Percentiles rank a stretch among this genome's conserved stretches.
Evolutionary conservation across 2,797 vertebrate species (phyloP).

Genomic region (Myotis findleyi): DNA sequence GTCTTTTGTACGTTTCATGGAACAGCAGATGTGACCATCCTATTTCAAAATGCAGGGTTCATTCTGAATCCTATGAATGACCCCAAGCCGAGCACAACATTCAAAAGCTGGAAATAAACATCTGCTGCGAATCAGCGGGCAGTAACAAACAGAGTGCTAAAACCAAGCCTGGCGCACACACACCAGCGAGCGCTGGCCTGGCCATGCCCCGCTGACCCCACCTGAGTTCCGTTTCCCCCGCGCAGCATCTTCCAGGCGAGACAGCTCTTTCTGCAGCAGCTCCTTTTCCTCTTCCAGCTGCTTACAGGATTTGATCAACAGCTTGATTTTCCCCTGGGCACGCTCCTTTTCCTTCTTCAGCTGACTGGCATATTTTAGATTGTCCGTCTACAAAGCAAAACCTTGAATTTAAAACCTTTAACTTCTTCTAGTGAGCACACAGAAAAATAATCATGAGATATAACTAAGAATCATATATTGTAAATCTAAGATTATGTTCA

Average conservation of each 20-base stretch:
- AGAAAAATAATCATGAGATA: background rate
- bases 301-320: constrained; percentile 93
- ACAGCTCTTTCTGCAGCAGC: constrained; percentile 84
- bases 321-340: constrained; percentile 88
- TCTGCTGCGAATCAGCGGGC: background rate
- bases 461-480: background rate
- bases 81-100: background rate
- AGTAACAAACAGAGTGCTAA: background rate
- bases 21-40: background rate
- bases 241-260: constrained; percentile 77
- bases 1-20: background rate
- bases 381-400: constrained; percentile 85
- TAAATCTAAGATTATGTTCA: background rate
- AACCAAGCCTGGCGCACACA: background rate
- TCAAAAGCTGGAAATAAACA: background rate
- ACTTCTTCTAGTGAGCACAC: background rate
- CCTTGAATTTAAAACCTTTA: constrained; percentile 5
- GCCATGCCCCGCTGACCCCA: background rate
- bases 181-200: background rate
- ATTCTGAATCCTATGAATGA: background rate
- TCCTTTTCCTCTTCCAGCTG: constrained; percentile 93
- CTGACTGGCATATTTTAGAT: constrained; percentile 81
- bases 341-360: constrained; percentile 90
- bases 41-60: constrained; percentile 18
- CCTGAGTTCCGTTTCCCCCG: constrained; percentile 79